Evolutionary conservation across 2,888 invertebrate species (phyloP).

Genomic region (Melipona beecheii): DNA sequence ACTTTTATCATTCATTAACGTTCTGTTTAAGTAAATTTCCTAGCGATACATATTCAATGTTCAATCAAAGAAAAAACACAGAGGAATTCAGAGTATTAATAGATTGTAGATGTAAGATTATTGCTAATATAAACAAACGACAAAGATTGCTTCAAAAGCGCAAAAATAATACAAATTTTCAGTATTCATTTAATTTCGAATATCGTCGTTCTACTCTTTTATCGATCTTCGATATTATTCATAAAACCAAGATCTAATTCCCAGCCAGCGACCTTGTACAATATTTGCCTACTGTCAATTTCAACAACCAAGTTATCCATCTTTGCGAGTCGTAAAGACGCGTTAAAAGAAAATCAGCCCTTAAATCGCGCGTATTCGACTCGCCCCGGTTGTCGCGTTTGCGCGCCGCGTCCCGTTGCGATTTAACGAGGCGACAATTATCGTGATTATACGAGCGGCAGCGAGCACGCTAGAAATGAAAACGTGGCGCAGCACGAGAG

Average conservation of each 20-base stretch:
- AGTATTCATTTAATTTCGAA: too few relatives aligned
- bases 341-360: neutral
- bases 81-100: too few relatives aligned
- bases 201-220: neutral
- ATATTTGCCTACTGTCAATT: neutral
- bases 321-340: neutral
- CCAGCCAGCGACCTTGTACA: neutral
- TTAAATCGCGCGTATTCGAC: constrained; percentile 5
- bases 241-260: neutral
- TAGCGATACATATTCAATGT: too few relatives aligned
- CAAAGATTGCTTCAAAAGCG: too few relatives aligned
- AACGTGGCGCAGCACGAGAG: constrained; percentile 20
- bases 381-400: neutral
- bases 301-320: neutral
- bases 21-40: too few relatives aligned
- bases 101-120: too few relatives aligned
- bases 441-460: constrained; percentile 70
- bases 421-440: constrained; percentile 78
- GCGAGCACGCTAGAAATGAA: constrained; percentile 30
- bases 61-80: too few relatives aligned
- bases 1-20: too few relatives aligned
- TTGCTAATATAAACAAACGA: too few relatives aligned
- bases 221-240: neutral
- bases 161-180: too few relatives aligned
- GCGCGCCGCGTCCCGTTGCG: constrained; percentile 33